These are phyloP conservation scores for Nipponia nippon DNA, from an alignment of 2,113 vertebrate genomes.

Conservation along the genomic window DNA sequence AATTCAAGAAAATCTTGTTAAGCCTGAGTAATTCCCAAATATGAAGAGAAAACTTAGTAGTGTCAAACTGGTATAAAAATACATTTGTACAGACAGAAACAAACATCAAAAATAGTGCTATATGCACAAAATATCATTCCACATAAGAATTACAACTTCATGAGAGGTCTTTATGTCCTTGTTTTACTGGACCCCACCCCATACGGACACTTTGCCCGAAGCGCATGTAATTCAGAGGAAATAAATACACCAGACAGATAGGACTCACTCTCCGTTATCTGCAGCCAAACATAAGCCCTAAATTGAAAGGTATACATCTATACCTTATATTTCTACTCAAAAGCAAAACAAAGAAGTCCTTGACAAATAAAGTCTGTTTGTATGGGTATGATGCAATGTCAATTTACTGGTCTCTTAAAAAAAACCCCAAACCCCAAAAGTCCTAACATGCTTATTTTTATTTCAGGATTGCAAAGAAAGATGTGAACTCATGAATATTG, in stretches of 20 bases:
- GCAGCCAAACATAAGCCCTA: not conserved
- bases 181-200: not conserved
- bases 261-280: not conserved
- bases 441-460: not conserved
- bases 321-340: not conserved
- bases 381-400: not conserved
- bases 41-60: not conserved
- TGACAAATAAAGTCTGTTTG: not conserved
- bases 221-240: not conserved
- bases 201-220: not conserved
- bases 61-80: not conserved
- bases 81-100: not conserved
- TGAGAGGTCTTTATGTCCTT: not conserved
- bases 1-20: not conserved
- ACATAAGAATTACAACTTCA: not conserved
- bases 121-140: not conserved
- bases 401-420: not conserved
- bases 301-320: not conserved
- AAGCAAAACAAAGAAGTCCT: not conserved
- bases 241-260: not conserved
- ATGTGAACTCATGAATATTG: not conserved
- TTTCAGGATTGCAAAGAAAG: not conserved
- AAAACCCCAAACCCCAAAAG: not conserved
- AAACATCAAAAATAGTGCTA: not conserved
- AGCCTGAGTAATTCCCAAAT: not conserved